Conservation (phyloP, 2,797 vertebrate species). For the Parambassis ranga region DNA sequence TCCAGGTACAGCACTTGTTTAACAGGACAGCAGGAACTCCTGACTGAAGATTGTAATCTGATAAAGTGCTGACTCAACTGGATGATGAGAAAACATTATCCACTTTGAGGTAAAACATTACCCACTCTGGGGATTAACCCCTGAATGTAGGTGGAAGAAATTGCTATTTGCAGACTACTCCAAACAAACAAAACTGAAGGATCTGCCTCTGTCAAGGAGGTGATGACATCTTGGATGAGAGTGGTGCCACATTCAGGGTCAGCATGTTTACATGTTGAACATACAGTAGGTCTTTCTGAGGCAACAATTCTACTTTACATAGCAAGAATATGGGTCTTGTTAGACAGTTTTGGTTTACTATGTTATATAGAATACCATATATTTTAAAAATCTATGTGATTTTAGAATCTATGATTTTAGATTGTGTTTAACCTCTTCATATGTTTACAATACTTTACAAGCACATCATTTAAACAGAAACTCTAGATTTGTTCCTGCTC, state of each 20-base stretch:
- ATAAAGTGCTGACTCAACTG: neutral
- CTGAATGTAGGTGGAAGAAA: neutral
- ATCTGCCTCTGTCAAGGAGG: neutral
- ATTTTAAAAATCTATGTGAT: neutral
- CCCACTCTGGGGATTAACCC: neutral
- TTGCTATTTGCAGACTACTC: neutral
- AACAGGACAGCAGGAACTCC: neutral
- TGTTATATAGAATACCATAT: neutral
- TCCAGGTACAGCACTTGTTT: neutral
- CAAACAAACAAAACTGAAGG: neutral
- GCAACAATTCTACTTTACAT: neutral
- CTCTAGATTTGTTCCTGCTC: slow-evolving; percentile 72
- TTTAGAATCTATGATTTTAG: no score
- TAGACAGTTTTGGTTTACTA: neutral
- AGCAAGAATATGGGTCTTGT: neutral
- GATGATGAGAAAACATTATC: neutral
- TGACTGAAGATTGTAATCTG: neutral
- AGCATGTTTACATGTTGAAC: neutral
- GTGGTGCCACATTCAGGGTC: neutral
- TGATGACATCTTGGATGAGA: neutral
- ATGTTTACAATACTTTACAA: neutral
- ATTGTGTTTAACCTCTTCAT: neutral
- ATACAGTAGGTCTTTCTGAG: neutral
- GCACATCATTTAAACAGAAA: neutral
- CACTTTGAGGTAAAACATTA: neutral